Evolutionary conservation across 2,888 invertebrate genomes (phyloP).

Genomic region (Linnaemya vulpina): DNA sequence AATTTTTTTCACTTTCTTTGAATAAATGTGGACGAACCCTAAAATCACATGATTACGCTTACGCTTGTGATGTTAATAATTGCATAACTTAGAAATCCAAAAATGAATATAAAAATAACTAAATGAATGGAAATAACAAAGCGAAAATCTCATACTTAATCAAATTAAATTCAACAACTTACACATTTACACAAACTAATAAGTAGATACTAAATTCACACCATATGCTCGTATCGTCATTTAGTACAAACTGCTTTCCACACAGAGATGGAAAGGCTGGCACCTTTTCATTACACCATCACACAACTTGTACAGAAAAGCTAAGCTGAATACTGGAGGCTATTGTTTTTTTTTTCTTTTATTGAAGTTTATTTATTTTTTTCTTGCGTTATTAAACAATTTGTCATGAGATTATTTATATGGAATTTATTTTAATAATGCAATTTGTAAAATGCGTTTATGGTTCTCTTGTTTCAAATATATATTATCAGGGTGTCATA

Average conservation of each 20-base stretch:
- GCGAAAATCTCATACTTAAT: constrained; percentile 60
- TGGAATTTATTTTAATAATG: no score
- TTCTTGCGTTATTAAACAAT: no score
- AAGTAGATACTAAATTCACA: not conserved
- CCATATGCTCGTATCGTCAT: not conserved
- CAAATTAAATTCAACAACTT: constrained; percentile 56
- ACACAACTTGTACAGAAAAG: no score
- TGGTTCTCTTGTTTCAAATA: no score
- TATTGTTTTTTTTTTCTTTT: no score
- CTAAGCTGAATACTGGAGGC: no score
- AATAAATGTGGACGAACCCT: constrained; percentile 31
- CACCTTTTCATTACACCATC: not conserved
- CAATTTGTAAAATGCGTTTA: no score
- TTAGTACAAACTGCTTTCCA: not conserved
- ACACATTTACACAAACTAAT: constrained; percentile 17
- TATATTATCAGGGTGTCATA: no score
- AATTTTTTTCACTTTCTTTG: constrained; percentile 61
- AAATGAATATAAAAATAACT: constrained; percentile 39
- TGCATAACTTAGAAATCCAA: constrained; percentile 58
- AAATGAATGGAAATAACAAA: constrained; percentile 26
- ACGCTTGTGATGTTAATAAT: constrained; percentile 17
- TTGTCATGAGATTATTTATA: no score
- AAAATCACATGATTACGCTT: constrained; percentile 40
- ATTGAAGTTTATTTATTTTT: no score
- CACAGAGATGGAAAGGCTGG: constrained; percentile 33